phyloP scores from a whole-genome alignment of 2,113 vertebrate genomes.

The Leptosomus discolor region DNA sequence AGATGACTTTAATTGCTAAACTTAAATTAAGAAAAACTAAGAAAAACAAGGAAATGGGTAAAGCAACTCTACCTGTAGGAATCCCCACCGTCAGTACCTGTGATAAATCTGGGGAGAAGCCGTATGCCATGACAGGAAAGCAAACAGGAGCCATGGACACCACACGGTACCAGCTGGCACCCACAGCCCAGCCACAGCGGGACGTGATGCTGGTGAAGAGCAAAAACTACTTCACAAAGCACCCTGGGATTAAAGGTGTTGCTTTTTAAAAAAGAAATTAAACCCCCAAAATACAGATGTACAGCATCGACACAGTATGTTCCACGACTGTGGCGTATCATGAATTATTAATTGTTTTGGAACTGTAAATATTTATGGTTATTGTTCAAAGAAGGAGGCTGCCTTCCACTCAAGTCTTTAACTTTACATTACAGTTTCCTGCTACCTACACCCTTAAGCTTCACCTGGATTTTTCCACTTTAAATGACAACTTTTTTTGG shows the following conservation, averaged over 20 bases:
- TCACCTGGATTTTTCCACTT: background rate
- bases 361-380: background rate
- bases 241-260: background rate
- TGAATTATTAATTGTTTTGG: background rate
- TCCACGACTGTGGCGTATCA: background rate
- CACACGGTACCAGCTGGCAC: rapidly evolving
- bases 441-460: background rate
- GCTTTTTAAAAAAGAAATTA: background rate
- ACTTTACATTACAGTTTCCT: background rate
- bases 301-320: rapidly evolving
- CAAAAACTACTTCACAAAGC: background rate
- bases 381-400: background rate
- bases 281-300: background rate
- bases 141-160: rapidly evolving
- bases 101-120: background rate
- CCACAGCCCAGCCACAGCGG: rapidly evolving
- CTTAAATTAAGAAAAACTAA: background rate
- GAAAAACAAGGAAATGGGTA: background rate
- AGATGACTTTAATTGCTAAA: rapidly evolving
- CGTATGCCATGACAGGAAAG: no score
- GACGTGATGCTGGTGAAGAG: rapidly evolving
- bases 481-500: background rate
- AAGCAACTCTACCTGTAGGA: background rate
- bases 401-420: background rate
- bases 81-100: rapidly evolving